These are phyloP conservation scores for Bagarius yarrelli DNA, from an alignment of 2,113 vertebrate species.

Conservation along the genomic window DNA sequence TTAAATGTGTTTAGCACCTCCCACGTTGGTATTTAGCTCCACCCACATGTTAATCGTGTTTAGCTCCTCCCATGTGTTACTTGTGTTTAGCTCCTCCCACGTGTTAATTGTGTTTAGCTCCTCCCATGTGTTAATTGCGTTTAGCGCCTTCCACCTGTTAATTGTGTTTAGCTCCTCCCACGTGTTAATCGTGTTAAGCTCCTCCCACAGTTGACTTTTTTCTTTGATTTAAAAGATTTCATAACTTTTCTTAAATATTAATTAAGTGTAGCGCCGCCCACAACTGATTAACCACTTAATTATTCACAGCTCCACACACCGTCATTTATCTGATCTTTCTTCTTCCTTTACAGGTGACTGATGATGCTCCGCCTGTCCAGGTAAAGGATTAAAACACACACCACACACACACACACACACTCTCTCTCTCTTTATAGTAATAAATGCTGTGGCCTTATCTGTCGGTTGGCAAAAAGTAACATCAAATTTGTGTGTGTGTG, in stretches of 20 bases:
- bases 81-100: not conserved
- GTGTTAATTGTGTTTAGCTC: too few species aligned
- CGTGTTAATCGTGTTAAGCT: too few species aligned
- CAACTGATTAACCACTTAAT: not conserved
- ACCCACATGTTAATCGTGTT: not conserved
- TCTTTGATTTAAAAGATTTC: not conserved
- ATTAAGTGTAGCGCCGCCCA: not conserved
- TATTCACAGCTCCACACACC: not conserved
- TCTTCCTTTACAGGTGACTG: not conserved
- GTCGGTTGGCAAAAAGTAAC: not conserved
- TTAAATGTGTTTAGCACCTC: too few species aligned
- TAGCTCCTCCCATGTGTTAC: not conserved
- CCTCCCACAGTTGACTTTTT: not conserved
- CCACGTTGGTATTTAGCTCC: not conserved
- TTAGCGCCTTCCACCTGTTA: not conserved
- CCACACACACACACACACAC: constrained; percentile 21
- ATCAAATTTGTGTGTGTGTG: constrained; percentile 17
- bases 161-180: too few species aligned
- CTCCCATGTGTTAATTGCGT: too few species aligned
- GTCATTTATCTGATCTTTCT: not conserved
- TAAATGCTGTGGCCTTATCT: not conserved
- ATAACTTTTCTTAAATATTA: not conserved
- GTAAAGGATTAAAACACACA: not conserved
- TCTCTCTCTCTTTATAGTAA: not conserved
- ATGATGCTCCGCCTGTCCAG: constrained; percentile 40